These are phyloP conservation scores for Passer montanus DNA, from an alignment of 2,113 vertebrate genomes.

Conservation along the genomic window DNA sequence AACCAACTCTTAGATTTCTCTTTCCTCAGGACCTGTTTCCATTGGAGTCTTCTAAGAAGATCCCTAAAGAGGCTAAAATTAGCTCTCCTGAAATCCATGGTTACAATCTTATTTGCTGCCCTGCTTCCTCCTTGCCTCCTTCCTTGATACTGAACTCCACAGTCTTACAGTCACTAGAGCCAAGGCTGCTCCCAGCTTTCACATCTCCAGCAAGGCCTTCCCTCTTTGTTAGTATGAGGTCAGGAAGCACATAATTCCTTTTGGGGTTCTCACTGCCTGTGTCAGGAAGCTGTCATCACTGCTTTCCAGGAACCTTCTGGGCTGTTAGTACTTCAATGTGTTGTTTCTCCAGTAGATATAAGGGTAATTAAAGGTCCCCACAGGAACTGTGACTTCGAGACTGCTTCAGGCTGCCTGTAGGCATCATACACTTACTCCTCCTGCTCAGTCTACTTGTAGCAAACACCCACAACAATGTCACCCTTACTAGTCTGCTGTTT, in stretches of 20 bases:
- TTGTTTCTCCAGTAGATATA: not conserved
- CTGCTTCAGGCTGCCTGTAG: not conserved
- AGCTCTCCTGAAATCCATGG: not conserved
- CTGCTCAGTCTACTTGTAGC: not conserved
- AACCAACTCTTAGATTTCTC: not conserved
- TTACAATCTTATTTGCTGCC: not conserved
- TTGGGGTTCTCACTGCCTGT: not conserved
- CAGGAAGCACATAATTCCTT: not conserved
- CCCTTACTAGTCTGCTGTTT: not conserved
- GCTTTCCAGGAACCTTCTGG: not conserved
- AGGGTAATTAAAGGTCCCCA: not conserved
- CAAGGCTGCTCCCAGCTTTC: not conserved
- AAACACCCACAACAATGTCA: not conserved
- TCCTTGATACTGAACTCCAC: not conserved
- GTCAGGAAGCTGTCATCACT: not conserved
- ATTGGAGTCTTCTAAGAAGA: not conserved
- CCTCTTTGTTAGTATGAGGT: not conserved
- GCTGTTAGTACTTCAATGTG: not conserved
- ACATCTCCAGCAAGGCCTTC: not conserved
- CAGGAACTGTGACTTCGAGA: not conserved
- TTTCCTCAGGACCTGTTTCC: not conserved
- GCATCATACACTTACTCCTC: not conserved
- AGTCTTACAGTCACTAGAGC: not conserved
- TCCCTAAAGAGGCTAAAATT: not conserved
- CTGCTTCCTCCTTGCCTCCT: not conserved